Percentiles rank a stretch among this genome's conserved stretches.
phyloP scores from a whole-genome alignment of 2,797 vertebrate genomes.

The Rhabdophis nuchalis region DNA sequence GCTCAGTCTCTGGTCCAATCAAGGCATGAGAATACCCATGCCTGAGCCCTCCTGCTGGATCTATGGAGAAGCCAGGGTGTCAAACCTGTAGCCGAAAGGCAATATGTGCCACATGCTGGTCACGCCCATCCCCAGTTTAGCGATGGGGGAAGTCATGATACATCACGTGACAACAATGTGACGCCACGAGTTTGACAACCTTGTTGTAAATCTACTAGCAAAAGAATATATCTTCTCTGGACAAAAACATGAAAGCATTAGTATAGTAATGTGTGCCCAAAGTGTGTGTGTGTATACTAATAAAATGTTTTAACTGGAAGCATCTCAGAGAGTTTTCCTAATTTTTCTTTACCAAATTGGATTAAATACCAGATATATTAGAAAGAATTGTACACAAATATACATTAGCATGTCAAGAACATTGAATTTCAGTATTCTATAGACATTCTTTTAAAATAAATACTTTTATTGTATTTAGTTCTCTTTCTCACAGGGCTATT shows the following conservation, averaged over 20 bases:
- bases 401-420: conserved; percentile 41
- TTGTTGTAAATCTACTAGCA: not conserved
- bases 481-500: conserved; percentile 78
- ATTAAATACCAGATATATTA: conserved; percentile 22
- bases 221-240: conserved; percentile 8
- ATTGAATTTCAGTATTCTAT: conserved; percentile 51
- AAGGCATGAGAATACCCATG: no score
- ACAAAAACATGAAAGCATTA: conserved; percentile 12
- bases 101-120: no score
- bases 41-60: no score
- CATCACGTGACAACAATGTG: no score
- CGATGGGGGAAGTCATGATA: no score
- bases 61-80: no score
- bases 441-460: conserved; percentile 48
- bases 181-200: no score
- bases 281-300: conserved; percentile 11
- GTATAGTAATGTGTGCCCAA: not conserved
- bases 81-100: no score
- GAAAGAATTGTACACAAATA: conserved; percentile 26
- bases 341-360: conserved; percentile 19
- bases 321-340: conserved; percentile 14
- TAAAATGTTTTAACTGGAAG: conserved; percentile 31
- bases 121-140: no score
- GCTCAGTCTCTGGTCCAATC: no score
- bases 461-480: conserved; percentile 37